phyloP scores from a whole-genome alignment of 2,797 vertebrate species.

The Rousettus madagascariensis region DNA sequence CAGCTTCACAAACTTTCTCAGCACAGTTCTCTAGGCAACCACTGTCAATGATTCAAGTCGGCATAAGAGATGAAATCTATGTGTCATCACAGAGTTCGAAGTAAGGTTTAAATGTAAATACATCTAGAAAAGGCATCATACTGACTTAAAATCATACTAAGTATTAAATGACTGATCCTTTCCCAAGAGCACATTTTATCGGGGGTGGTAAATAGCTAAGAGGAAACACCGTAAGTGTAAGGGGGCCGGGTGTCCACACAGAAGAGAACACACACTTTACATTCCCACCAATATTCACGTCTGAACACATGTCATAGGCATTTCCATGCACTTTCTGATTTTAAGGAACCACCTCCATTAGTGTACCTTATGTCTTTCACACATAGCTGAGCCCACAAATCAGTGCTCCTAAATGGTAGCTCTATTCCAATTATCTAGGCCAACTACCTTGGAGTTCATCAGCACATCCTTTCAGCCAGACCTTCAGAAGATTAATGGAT shows the following conservation, averaged over 20 bases:
- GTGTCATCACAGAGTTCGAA: neutral
- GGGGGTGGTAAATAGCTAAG: neutral
- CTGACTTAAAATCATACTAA: neutral
- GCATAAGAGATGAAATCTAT: neutral
- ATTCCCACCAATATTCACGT: neutral
- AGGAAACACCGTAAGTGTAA: neutral
- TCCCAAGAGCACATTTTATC: neutral
- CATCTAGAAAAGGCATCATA: neutral
- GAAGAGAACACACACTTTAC: neutral
- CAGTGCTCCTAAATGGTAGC: neutral
- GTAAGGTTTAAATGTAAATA: conserved; percentile 8
- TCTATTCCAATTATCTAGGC: neutral
- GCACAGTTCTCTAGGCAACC: neutral
- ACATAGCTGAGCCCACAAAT: neutral
- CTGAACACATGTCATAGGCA: neutral
- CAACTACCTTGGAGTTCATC: neutral
- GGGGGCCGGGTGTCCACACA: neutral
- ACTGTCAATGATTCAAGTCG: neutral
- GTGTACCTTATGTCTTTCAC: neutral
- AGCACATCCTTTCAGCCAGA: neutral
- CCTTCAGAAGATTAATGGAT: neutral
- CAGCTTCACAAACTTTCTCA: conserved; percentile 36
- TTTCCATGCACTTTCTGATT: neutral
- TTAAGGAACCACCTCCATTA: neutral
- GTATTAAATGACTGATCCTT: neutral